phyloP scores from a whole-genome alignment of 2,797 vertebrate genomes.

The Bryconaethiops microstoma region DNA sequence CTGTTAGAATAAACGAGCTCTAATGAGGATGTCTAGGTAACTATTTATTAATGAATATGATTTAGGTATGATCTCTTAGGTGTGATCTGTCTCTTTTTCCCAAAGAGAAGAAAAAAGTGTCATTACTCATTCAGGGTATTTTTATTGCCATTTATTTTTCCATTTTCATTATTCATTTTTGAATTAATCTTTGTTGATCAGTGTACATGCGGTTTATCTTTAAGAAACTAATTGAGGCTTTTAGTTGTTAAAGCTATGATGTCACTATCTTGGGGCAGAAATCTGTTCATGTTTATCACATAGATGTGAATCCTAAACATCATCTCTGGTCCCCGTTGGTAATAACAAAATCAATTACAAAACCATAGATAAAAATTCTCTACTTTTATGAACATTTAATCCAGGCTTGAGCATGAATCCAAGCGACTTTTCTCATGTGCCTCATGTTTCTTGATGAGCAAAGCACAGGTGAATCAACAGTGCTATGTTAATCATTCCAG shows the following conservation, averaged over 20 bases:
- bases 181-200: background rate
- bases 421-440: background rate
- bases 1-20: too few relatives aligned
- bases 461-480: slow-evolving; percentile 3
- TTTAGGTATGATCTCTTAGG: background rate
- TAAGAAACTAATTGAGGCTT: background rate
- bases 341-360: background rate
- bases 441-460: background rate
- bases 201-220: background rate
- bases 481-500: background rate
- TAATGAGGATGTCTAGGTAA: too few relatives aligned
- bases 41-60: too few relatives aligned
- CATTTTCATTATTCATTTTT: too few relatives aligned
- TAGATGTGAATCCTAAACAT: background rate
- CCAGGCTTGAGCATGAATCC: background rate
- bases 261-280: background rate
- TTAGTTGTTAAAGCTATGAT: background rate
- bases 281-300: background rate
- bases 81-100: background rate
- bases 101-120: background rate
- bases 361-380: too few relatives aligned
- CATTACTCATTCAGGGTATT: background rate
- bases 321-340: background rate
- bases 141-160: too few relatives aligned
- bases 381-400: background rate